Evolutionary conservation across 2,797 vertebrate species (phyloP), one percentile per base, ranked within the genome.

Genomic region (Acipenser transmontanus): DNA sequence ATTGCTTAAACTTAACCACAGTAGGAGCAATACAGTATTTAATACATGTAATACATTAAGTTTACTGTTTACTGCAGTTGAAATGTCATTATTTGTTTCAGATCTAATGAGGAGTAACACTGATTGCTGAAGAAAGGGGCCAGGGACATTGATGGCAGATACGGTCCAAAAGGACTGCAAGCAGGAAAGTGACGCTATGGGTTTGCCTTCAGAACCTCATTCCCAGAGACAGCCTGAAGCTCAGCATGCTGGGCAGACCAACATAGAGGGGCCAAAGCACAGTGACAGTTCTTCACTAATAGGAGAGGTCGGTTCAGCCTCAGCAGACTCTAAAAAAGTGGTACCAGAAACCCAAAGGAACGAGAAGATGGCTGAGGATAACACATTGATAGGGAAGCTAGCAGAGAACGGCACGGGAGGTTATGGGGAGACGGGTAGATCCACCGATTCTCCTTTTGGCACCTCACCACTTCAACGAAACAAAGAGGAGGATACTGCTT

Each of bases 91-190:
- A 6, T 48, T 14, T 14, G 0, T 14, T 17, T 49, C 13, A 64
- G 64, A 56, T 10, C 57, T 66, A 7, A 52, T 9, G 34, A 34
- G n/a, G 10, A 14, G 64, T 14, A 20, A 60, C 13, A 5, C 20
- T 48, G 20, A 12, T 7, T 13, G 49, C 11, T n/a, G 48, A 34
- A 7, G 4, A 8, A 56, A 62, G 60, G 49, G 6, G n/a, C 50
- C 11, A 61, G 66, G 50, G 20, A 61, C 14, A 62, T 67, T 67
- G 64, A 79, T 81, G 77, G 75, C 75, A 72, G 65, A 65, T 65
- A 17, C 59, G 69, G 69, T 51, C 63, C 73, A 65, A 54, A 57
- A 69, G 49, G 49, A 68, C 61, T 68, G 50, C 47, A 8, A 60
- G 47, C 72, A 51, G 51, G 69, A 17, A 57, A 48, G 6, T 20